Base-by-base conservation (phyloP, 2,888 invertebrate species). In the Molorchus minor region DNA sequence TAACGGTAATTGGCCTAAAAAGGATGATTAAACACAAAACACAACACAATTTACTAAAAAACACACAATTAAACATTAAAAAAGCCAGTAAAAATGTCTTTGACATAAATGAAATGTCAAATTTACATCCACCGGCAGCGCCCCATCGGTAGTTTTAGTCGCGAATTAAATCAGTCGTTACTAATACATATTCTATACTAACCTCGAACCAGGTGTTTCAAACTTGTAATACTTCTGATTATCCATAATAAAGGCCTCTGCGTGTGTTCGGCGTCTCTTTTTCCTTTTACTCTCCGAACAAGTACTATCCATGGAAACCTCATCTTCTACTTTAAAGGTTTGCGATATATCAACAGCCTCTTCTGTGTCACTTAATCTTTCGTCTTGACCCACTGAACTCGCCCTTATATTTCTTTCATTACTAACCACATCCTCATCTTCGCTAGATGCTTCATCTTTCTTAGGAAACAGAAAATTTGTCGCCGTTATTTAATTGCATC, bases 391-490 rank as follows among this genome's bases (percentile, higher is more conserved):
- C 5, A 36, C 40, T 12, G 58, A 54, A 41, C 68, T 70, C 4
- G 47, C 52, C 4, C 67, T 70, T 67, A 81, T 82, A 38, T 82
- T 83, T 4, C 83, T 82, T 2, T 82, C 82, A 40, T 84, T 81
- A 12, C 79, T 76, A 64, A 85, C 85, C 0, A 87, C 87, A 7
- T 81, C 80, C 2, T 84, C 85, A 0, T 83, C 83, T 1, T 70
- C 68, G 16, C 65, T 65, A 1, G 63, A 61, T 3, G 69, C 70
- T 56, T 87, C 87, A 13, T 88, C 87, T 35, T 86, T 84, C 68
- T 86, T 88, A 0, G 92, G 90, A 75, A 94, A 94, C 87, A 94
- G 88, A 75, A 94, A 94, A 69, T 90, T 93, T 71, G 93, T 93
- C 0, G 94, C 94, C 93, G 69, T 92, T 91, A 72, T 92, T 93